These are phyloP conservation scores for Drosophila koepferae DNA, from an alignment of 2,888 invertebrate species.

Conservation along the genomic window DNA sequence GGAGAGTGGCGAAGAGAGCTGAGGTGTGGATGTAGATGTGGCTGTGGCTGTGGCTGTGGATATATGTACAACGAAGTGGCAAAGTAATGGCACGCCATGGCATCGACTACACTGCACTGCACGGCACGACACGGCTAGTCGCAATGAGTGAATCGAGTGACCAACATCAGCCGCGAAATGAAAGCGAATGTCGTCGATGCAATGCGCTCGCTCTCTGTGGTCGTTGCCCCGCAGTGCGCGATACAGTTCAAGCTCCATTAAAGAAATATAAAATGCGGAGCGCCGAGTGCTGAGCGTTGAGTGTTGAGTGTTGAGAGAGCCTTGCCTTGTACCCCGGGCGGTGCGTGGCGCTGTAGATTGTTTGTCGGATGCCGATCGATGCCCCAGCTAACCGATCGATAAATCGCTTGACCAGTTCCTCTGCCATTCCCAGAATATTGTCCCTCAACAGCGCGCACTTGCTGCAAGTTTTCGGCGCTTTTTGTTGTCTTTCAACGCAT, in stretches of 20 bases:
- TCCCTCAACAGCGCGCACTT: slow-evolving; percentile 29
- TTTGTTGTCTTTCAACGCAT: slow-evolving; percentile 24
- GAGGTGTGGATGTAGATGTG: slow-evolving; percentile 23
- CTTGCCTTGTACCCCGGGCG: slow-evolving; percentile 13
- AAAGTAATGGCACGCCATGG: slow-evolving; percentile 63
- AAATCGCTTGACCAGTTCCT: slow-evolving; percentile 72
- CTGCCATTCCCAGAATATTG: slow-evolving; percentile 68
- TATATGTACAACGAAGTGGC: slow-evolving; percentile 47
- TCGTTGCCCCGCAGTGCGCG: slow-evolving; percentile 65
- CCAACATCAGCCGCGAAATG: slow-evolving; percentile 60
- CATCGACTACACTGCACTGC: slow-evolving; percentile 16
- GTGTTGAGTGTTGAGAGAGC: slow-evolving; percentile 16
- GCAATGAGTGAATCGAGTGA: slow-evolving; percentile 62
- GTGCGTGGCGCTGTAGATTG: slow-evolving; percentile 14
- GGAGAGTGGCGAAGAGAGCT: slow-evolving; percentile 1
- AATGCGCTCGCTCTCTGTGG: slow-evolving; percentile 45
- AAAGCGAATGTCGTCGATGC: slow-evolving; percentile 73
- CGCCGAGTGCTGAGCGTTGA: slow-evolving; percentile 26
- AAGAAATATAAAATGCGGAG: slow-evolving; percentile 44
- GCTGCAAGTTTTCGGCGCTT: slow-evolving; percentile 33
- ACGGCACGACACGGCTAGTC: slow-evolving; percentile 57
- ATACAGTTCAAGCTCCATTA: slow-evolving; percentile 76
- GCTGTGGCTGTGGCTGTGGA: neutral
- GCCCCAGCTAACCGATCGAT: slow-evolving; percentile 44
- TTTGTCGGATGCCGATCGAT: slow-evolving; percentile 37